Evolutionary conservation across 2,888 invertebrate genomes (phyloP).

Genomic region (Tachina lurida): DNA sequence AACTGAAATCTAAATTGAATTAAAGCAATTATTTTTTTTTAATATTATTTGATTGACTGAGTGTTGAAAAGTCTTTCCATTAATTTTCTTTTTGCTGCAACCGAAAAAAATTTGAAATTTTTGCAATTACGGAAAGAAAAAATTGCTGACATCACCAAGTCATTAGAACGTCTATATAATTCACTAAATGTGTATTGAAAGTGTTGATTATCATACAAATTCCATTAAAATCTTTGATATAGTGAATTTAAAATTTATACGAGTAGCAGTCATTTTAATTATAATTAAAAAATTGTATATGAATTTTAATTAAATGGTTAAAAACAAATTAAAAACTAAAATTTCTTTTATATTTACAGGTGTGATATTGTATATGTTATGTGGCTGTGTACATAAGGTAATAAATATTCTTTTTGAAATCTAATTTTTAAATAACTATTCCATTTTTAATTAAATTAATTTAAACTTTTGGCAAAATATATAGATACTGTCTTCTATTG

Average conservation of each 20-base stretch:
- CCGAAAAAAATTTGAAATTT: not conserved
- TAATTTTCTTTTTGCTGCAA: not conserved
- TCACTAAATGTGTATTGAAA: not conserved
- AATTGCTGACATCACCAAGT: not conserved
- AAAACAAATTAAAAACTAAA: not conserved
- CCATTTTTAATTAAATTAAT: too few species aligned
- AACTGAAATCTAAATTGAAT: not conserved
- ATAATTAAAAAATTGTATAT: not conserved
- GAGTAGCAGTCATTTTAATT: not conserved
- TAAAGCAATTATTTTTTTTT: not conserved
- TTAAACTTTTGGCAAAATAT: too few species aligned
- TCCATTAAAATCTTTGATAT: conserved; percentile 4
- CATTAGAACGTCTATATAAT: not conserved
- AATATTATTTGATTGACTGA: not conserved
- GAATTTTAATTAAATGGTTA: not conserved
- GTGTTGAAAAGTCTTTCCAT: not conserved
- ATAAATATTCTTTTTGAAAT: too few species aligned
- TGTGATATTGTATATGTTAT: not conserved
- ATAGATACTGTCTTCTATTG: too few species aligned
- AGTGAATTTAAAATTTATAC: not conserved
- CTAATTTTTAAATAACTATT: not conserved
- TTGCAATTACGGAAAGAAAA: not conserved
- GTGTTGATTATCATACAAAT: not conserved
- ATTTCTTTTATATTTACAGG: not conserved
- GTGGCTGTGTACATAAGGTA: not conserved